Base-by-base conservation (phyloP, 2,888 invertebrate genomes). In the Rotaria sp. region DNA sequence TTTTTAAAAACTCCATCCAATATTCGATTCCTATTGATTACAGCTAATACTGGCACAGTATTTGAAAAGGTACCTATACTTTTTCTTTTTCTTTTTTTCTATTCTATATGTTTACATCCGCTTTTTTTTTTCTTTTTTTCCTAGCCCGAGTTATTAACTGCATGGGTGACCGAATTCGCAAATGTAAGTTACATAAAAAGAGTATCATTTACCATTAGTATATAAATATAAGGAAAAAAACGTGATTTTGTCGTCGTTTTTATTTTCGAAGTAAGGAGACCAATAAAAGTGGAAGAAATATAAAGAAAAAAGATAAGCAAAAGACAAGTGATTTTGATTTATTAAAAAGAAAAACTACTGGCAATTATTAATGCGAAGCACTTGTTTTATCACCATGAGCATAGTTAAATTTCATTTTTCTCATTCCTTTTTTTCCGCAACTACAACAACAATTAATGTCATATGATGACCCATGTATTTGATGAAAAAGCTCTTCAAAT, bases 1-100 rank as follows among this genome's bases (percentile, higher is more conserved):
- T 21, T 35, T 35, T 8, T 38, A 2, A 35, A 13, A 38, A 38
- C 18, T 21, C 67, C 1, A 67, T 35, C 67, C 26, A 80, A 80
- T 15, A n/a, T 45, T 41, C 80, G 80, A n/a, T 80, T 45, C 15
- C 10, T 80, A n/a, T 10, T 80, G 45, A 15, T 80, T 26, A 80
- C 80, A 41, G 80, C 80, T 41, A 80, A 80, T 80, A 80, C 80
- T 26, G 80, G 80, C 13, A 80, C 80, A 45, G 21, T 80, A 80
- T 80, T 80, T 80, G 80, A 80, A 45, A 80, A 80, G 45, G 80
- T 80, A 45, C 4, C 2, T 38, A 26, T 0, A n/a, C 26, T 11
- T 41, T 15, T 26, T 13, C 4, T 26, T 26, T 26, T 10, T n/a
- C n/a, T n/a, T n/a, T n/a, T 45, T n/a, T 80, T n/a, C 11, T 30